Evolutionary conservation across 1,140 invertebrate species (phyloP), one percentile per base, ranked within the genome.

Genomic region (Ceratina australensis): DNA sequence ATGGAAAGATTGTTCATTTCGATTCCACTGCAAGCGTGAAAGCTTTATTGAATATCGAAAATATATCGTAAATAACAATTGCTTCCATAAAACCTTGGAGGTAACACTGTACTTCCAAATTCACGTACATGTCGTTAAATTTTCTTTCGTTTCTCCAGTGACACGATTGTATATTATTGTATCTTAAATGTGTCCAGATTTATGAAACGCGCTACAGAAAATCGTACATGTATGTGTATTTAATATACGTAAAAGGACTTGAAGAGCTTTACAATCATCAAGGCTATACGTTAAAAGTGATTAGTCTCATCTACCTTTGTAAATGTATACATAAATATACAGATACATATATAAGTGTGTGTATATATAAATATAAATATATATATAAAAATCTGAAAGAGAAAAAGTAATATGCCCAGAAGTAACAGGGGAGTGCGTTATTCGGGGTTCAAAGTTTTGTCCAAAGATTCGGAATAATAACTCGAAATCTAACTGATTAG

Each of bases 1-100:
- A 61, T 68, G 49, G 7, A 72, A 49, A 76, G 15, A 69, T 42
- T 57, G 52, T 69, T 76, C 52, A 76, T 61, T 61, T 63, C 28
- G 20, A 71, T 26, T 77, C 20, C 47, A n/a, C 71, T 54, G 26
- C 28, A 76, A 69, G 47, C 67, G 22, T n/a, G 47, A 71, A 33
- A 71, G 67, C 67, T 60, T 61, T 60, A 33, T 72, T 72, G 22
- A 72, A 47, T 72, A 72, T 76, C 66, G 74, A 77, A 77, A 77
- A 71, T 77, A 77, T 77, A 71, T 77, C 71, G 74, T 77, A 60
- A 77, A 77, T 77, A 77, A 77, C 74, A 77, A 77, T 63, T 24
- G 20, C 28, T 71, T 71, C 28, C 28, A 28, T 77, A 54, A 52
- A 33, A 71, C 10, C 1, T 42, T 63, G n/a, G 49, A 42, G 28